Evolutionary conservation across 2,888 invertebrate genomes (phyloP).

Genomic region (Machimus atricapillus): DNA sequence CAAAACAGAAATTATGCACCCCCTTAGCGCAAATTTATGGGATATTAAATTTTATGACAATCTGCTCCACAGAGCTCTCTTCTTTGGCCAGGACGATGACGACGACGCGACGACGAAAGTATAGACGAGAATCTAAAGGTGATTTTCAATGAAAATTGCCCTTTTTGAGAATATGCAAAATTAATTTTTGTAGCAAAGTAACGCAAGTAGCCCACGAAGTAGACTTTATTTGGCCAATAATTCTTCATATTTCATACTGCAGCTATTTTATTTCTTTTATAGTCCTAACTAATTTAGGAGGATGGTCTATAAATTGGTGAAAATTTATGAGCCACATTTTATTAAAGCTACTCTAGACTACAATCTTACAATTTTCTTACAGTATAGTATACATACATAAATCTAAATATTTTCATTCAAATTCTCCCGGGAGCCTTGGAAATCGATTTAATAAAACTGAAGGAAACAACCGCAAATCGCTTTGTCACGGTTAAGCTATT

Average conservation of each 20-base stretch:
- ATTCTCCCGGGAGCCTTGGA: not conserved
- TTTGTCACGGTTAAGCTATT: not conserved
- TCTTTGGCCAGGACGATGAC: not conserved
- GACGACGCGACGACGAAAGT: not conserved
- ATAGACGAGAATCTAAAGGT: not conserved
- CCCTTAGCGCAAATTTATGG: slow-evolving; percentile 53
- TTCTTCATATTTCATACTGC: not conserved
- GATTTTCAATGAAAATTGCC: not conserved
- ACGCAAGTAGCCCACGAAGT: not conserved
- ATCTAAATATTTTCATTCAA: not conserved
- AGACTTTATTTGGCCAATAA: not conserved
- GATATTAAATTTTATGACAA: slow-evolving; percentile 57
- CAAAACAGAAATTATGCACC: not conserved
- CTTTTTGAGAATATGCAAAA: not conserved
- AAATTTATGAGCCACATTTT: not conserved
- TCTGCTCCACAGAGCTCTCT: not conserved
- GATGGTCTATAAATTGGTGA: not conserved
- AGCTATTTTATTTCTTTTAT: not conserved
- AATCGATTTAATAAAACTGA: not conserved
- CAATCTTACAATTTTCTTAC: not conserved
- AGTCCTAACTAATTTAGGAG: not conserved
- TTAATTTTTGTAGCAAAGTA: not conserved
- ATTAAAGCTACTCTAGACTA: not conserved
- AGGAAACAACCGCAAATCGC: not conserved
- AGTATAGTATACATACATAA: too few species aligned